phyloP scores from a whole-genome alignment of 2,888 invertebrate genomes.

The Dioctria rufipes region DNA sequence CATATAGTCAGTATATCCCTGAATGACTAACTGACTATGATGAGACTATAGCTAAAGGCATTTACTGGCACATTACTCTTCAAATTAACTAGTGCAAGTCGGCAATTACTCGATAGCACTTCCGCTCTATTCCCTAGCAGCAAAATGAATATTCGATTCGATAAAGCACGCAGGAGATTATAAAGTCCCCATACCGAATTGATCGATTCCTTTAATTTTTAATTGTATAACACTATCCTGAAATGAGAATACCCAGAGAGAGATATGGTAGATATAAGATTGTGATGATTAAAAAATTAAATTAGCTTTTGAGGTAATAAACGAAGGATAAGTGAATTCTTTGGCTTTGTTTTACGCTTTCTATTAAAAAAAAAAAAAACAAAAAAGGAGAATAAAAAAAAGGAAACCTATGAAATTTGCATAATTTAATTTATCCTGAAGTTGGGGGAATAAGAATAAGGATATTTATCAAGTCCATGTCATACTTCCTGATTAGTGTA shows the following conservation, averaged over 20 bases:
- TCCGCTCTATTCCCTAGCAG: not conserved
- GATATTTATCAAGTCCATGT: slow-evolving; percentile 42
- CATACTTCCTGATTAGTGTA: not conserved
- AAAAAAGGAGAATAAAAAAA: not conserved
- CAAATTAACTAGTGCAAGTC: not conserved
- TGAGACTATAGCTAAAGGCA: not conserved
- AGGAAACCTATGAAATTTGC: slow-evolving; percentile 8
- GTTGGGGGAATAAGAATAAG: not conserved
- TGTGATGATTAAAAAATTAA: not conserved
- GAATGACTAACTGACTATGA: not conserved
- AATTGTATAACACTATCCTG: too few species aligned
- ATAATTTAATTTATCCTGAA: not conserved
- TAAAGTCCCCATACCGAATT: too few species aligned
- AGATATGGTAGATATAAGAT: not conserved
- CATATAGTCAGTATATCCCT: too few species aligned
- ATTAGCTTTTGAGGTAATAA: not conserved
- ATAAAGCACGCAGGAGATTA: too few species aligned
- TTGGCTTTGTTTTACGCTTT: not conserved
- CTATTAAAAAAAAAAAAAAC: too few species aligned
- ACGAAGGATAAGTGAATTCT: not conserved
- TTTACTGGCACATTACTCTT: not conserved
- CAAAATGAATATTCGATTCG: not conserved
- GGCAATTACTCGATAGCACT: not conserved
- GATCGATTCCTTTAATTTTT: too few species aligned
- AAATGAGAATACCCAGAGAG: too few species aligned